These are phyloP conservation scores for Porites divaricata DNA, from an alignment of 92 coral and sea anemone species.

Conservation along the genomic window DNA sequence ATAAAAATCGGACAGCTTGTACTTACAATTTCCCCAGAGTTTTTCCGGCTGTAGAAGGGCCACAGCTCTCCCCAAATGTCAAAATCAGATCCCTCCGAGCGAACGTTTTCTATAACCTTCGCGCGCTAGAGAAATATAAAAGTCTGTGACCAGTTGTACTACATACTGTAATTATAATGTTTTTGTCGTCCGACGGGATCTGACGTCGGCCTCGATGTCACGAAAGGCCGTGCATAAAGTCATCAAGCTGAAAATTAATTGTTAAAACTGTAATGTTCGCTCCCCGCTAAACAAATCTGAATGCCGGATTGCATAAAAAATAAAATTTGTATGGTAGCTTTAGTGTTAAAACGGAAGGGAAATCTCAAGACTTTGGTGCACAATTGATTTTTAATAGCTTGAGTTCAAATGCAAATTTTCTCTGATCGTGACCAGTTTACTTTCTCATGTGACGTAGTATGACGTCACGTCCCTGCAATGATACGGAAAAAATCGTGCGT, in stretches of 20 bases:
- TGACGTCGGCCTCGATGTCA: neutral
- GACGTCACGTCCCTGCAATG: neutral
- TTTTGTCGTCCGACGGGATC: neutral
- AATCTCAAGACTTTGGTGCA: too few relatives aligned
- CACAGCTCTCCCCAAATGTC: neutral
- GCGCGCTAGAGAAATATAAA: neutral
- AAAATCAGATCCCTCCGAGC: neutral
- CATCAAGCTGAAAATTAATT: neutral
- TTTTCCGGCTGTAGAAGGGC: neutral
- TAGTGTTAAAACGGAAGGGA: too few relatives aligned
- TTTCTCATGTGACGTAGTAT: neutral
- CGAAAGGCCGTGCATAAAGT: neutral
- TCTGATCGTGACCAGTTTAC: neutral
- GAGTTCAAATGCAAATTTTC: slow-evolving; percentile 1
- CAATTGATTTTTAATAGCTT: too few relatives aligned
- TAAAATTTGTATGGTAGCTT: too few relatives aligned
- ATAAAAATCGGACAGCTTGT: neutral
- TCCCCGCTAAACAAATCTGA: too few relatives aligned
- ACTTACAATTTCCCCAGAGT: slow-evolving; percentile 16
- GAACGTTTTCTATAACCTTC: neutral
- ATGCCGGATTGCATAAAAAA: too few relatives aligned
- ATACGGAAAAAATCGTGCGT: slow-evolving; percentile 11
- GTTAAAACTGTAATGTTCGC: too few relatives aligned
- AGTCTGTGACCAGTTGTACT: neutral
- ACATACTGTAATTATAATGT: neutral